phyloP scores from a whole-genome alignment of 2,888 invertebrate genomes.

The Autographa pulchrina region DNA sequence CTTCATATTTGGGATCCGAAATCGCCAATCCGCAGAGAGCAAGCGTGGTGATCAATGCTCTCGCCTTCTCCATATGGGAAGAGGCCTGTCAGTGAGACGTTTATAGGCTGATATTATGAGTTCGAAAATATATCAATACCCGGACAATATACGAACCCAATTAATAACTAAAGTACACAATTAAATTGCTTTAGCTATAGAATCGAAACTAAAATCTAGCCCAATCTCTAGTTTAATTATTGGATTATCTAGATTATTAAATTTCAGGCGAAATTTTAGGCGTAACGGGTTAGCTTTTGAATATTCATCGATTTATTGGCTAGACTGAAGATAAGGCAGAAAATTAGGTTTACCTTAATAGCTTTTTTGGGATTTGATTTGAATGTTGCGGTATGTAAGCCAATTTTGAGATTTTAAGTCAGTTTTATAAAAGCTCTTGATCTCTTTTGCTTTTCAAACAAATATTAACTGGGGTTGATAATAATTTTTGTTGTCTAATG shows the following conservation, averaged over 20 bases:
- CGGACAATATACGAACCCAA: not conserved
- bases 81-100: too few relatives aligned
- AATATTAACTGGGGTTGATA: too few relatives aligned
- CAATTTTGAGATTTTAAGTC: too few relatives aligned
- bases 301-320: constrained; percentile 1
- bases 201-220: not conserved
- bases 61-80: too few relatives aligned
- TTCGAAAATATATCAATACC: not conserved
- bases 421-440: too few relatives aligned
- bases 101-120: too few relatives aligned
- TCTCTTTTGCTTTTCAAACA: too few relatives aligned
- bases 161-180: not conserved
- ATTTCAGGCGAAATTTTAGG: not conserved
- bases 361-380: not conserved
- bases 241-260: constrained; percentile 1
- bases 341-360: not conserved
- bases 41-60: too few relatives aligned
- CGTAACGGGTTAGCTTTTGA: not conserved
- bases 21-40: too few relatives aligned
- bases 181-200: not conserved
- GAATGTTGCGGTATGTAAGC: too few relatives aligned
- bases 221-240: constrained; percentile 1
- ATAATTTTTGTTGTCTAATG: too few relatives aligned
- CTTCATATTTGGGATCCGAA: too few relatives aligned
- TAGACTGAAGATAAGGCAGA: not conserved